Base-by-base conservation (phyloP, 2,797 vertebrate species). In the Sitta carolinensis region DNA sequence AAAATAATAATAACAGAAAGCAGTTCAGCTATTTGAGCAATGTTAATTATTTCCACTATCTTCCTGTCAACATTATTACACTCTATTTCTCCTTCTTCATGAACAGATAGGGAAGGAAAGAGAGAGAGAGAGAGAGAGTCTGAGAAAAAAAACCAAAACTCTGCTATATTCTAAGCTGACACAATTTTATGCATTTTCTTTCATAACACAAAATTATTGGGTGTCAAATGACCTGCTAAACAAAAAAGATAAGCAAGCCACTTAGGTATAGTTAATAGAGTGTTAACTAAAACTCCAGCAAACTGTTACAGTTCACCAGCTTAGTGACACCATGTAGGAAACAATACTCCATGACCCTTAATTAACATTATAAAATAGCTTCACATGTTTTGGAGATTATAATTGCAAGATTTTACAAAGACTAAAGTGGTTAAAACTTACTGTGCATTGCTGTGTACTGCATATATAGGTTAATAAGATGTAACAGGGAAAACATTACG, bases 361-460 rank as follows among this genome's bases (percentile, higher is more conserved):
- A 97, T 96, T 97, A 97, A 91, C 81, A 69, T 82, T 84, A 84
- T 94, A 89, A 96, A 94, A 95, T 63, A 87, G 30, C 61, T 95
- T 91, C 87, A 86, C 83, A 58, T 90, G 78, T 84, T 96, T 92
- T 82, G 42, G 52, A 93, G 45, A 89, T 89, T 93, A 86, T 89
- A 96, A 93, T 80, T 84, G 78, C 18, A 27, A 88, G 83, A 72
- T 89, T 93, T 93, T 89, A 76, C n/a, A 59, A 86, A 94, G 87
- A 50, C 43, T 89, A 68, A 84, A 89, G 78, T 55, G 38, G 48
- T 89, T 96, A 95, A 95, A 96, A 93, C 48, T 89, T 92, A 77
- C 42, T 64, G 58, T 85, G 66, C 45, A 55, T 94, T 92, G 80
- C 59, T 93, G 58, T 88, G 57, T 43, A 73, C 73, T 89, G 38